phyloP scores from a whole-genome alignment of 2,888 invertebrate species.

The Pterostichus madidus region DNA sequence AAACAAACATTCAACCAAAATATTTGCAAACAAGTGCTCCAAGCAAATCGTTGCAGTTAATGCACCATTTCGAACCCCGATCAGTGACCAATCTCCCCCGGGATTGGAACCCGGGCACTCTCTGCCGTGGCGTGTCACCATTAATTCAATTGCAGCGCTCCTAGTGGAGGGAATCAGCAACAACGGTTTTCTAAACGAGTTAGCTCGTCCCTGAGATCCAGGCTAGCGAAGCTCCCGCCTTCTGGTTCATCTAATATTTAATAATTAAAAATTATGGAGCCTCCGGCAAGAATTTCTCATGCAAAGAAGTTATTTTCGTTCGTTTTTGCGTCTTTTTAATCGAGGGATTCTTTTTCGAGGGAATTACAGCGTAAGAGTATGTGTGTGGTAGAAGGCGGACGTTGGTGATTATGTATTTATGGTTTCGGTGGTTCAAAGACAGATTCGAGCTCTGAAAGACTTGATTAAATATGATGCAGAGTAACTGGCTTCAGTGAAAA shows the following conservation, averaged over 20 bases:
- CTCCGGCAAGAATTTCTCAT: constrained; percentile 70
- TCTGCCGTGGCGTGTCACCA: constrained; percentile 63
- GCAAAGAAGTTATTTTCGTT: constrained; percentile 44
- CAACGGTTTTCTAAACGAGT: constrained; percentile 74
- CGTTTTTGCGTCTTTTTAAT: constrained; percentile 52
- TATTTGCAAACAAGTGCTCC: constrained; percentile 34
- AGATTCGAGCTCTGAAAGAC: constrained; percentile 16
- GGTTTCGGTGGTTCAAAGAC: constrained; percentile 2
- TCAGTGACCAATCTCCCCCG: constrained; percentile 18
- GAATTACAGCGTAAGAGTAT: constrained; percentile 13
- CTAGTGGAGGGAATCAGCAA: constrained; percentile 61
- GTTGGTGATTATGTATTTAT: constrained; percentile 36
- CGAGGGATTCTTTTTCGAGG: constrained; percentile 25
- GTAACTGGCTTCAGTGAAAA: not conserved
- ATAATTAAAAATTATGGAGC: constrained; percentile 72
- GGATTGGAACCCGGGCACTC: constrained; percentile 23
- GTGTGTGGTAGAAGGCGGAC: not conserved
- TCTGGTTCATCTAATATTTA: constrained; percentile 70
- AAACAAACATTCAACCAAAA: constrained; percentile 28
- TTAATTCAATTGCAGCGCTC: constrained; percentile 71
- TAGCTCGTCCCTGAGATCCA: constrained; percentile 69
- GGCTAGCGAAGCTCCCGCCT: constrained; percentile 13
- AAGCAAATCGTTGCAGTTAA: constrained; percentile 42
- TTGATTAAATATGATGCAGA: constrained; percentile 35
- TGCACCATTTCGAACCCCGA: constrained; percentile 31